Evolutionary conservation across 2,797 vertebrate species (phyloP).

Genomic region (Neosalanx taihuensis): DNA sequence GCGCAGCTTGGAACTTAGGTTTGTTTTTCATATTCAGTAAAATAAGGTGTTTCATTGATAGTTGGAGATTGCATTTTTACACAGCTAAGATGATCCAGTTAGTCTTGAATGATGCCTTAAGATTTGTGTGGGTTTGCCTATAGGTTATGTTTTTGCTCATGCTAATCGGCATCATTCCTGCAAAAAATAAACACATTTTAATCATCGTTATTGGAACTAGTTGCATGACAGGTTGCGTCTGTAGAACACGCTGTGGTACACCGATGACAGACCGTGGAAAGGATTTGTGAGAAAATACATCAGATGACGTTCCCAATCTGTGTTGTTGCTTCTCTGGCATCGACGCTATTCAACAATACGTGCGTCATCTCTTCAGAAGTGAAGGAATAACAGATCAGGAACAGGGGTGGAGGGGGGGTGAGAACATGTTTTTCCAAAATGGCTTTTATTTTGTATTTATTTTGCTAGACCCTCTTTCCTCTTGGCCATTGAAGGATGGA

Average conservation of each 20-base stretch:
- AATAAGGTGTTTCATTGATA: slow-evolving; percentile 34
- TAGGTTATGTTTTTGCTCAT: slow-evolving; percentile 19
- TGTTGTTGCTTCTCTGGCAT: slow-evolving; percentile 13
- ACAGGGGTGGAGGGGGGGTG: background rate
- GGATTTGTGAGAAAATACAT: slow-evolving; percentile 30
- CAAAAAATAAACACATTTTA: slow-evolving; percentile 12
- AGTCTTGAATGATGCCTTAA: slow-evolving; percentile 18
- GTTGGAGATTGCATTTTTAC: slow-evolving; percentile 29
- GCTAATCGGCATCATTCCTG: slow-evolving; percentile 22
- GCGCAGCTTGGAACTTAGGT: slow-evolving; percentile 8
- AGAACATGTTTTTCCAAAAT: slow-evolving; percentile 1
- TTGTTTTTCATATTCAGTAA: slow-evolving; percentile 24
- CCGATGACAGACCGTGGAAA: slow-evolving; percentile 34
- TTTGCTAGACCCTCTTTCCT: background rate
- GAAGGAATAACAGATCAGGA: slow-evolving; percentile 7
- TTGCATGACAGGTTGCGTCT: slow-evolving; percentile 19
- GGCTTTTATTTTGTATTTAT: slow-evolving; percentile 9
- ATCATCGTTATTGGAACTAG: slow-evolving; percentile 37
- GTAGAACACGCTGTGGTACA: slow-evolving; percentile 13
- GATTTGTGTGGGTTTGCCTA: slow-evolving; percentile 28
- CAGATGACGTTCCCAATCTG: slow-evolving; percentile 20
- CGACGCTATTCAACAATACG: slow-evolving; percentile 15
- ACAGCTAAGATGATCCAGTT: slow-evolving; percentile 31
- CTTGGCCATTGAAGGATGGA: background rate
- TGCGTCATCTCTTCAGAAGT: slow-evolving; percentile 28